Conservation (phyloP, 64 coral and sea anemone species). For the Porites lutea region DNA sequence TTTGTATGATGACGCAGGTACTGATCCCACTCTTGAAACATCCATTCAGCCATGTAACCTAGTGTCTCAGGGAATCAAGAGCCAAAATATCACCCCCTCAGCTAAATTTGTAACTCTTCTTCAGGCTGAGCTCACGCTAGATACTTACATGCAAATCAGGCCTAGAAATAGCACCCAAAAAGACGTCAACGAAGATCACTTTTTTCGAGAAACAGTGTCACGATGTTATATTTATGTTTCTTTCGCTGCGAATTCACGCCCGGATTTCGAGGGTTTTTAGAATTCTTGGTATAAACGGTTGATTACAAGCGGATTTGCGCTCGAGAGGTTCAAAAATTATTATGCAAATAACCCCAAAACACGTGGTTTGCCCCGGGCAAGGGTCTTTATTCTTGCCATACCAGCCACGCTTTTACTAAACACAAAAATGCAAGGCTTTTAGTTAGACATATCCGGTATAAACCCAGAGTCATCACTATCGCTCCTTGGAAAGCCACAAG, state of each 20-base stretch:
- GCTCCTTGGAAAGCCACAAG: too few species aligned
- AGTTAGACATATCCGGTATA: neutral
- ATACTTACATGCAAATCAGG: conserved; percentile 17
- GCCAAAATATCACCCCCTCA: conserved; percentile 10
- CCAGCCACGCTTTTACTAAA: neutral
- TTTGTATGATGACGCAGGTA: conserved; percentile 15
- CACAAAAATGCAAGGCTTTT: conserved; percentile 12
- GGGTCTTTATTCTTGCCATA: neutral
- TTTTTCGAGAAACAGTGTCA: conserved; percentile 1
- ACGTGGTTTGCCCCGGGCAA: conserved; percentile 39
- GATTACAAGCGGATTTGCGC: conserved; percentile 61
- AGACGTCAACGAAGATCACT: conserved; percentile 27
- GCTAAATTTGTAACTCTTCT: conserved; percentile 14
- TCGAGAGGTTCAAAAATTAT: conserved; percentile 17
- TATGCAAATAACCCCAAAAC: conserved; percentile 10
- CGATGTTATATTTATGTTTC: conserved; percentile 39
- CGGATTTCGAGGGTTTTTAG: conserved; percentile 43
- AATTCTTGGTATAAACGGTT: conserved; percentile 46
- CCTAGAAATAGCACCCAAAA: neutral
- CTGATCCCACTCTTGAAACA: conserved; percentile 6
- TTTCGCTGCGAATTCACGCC: neutral
- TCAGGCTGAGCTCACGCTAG: conserved; percentile 30
- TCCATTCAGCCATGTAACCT: conserved; percentile 25
- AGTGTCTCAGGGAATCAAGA: conserved; percentile 10
- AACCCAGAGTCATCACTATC: too few species aligned